Percentiles rank a stretch among this genome's conserved stretches.
Conservation (phyloP, 2,113 vertebrate genomes). For the Xerus inauris region DNA sequence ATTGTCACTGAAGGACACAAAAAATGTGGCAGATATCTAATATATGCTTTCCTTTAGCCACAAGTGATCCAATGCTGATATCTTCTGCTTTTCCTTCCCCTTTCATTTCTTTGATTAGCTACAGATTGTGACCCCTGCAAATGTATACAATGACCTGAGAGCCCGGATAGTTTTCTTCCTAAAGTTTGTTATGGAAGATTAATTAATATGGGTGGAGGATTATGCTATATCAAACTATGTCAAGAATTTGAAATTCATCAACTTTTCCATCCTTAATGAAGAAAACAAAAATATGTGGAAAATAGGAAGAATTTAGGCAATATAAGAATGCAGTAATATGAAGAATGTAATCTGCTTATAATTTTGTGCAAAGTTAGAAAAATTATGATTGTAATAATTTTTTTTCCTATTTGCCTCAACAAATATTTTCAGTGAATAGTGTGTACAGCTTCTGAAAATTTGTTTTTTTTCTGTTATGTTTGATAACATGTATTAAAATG, state of each 20-base stretch:
- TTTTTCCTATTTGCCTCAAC: too few species aligned
- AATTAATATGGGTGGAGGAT: background rate
- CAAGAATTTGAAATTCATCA: background rate
- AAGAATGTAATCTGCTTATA: too few species aligned
- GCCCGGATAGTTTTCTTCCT: background rate
- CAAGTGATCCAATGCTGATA: slow-evolving; percentile 94
- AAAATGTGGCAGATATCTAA: slow-evolving; percentile 95
- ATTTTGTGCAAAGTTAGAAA: too few species aligned
- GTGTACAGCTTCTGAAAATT: too few species aligned
- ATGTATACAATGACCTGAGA: background rate
- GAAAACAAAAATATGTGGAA: background rate
- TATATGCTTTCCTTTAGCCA: slow-evolving; percentile 92
- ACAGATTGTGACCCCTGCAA: background rate
- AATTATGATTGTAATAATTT: too few species aligned
- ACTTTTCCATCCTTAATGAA: background rate
- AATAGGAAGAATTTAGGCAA: background rate
- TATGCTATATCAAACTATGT: background rate
- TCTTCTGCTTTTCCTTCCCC: slow-evolving; percentile 96
- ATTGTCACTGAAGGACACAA: slow-evolving; percentile 94
- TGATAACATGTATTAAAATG: too few species aligned
- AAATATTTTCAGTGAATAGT: too few species aligned
- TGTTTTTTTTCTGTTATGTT: too few species aligned
- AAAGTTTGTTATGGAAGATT: background rate
- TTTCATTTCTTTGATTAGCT: slow-evolving; percentile 89
- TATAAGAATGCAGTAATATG: background rate